Evolutionary conservation across 2,888 invertebrate species (phyloP).

Genomic region (Digitonthophagus gazella): DNA sequence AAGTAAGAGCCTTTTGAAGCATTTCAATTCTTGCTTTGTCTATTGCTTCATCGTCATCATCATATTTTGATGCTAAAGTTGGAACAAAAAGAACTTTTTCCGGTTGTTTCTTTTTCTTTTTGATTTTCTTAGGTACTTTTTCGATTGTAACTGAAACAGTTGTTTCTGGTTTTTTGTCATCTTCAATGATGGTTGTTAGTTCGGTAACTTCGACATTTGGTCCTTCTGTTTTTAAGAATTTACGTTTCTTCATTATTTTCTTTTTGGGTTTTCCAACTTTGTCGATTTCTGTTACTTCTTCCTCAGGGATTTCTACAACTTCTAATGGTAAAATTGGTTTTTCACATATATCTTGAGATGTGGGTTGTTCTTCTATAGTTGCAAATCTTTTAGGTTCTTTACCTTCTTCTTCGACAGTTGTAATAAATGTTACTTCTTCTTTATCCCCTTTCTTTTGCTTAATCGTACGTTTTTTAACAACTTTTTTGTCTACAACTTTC

Average conservation of each 20-base stretch:
- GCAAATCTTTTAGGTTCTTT: conserved; percentile 37
- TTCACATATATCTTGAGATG: conserved; percentile 15
- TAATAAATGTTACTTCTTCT: conserved; percentile 34
- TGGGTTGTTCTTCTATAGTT: conserved; percentile 28
- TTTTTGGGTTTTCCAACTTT: conserved; percentile 47
- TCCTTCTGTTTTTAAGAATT: conserved; percentile 35
- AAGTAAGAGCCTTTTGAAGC: conserved; percentile 40
- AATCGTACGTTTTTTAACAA: conserved; percentile 38
- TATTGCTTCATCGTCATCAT: conserved; percentile 40
- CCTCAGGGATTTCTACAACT: conserved; percentile 43
- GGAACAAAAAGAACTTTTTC: conserved; percentile 45
- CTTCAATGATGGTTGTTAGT: conserved; percentile 41
- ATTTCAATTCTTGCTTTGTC: conserved; percentile 44
- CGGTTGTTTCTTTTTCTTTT: conserved; percentile 30
- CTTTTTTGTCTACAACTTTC: conserved; percentile 28
- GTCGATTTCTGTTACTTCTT: conserved; percentile 48
- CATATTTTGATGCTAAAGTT: conserved; percentile 43
- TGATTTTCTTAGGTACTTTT: conserved; percentile 26
- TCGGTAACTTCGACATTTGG: conserved; percentile 37
- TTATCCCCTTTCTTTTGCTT: conserved; percentile 40
- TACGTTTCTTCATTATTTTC: conserved; percentile 40
- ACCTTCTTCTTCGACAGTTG: conserved; percentile 31
- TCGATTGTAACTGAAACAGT: conserved; percentile 36
- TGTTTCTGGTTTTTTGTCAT: conserved; percentile 44
- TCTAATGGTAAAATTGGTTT: background rate